These are phyloP conservation scores for Coturnix japonica DNA, from an alignment of 2,113 vertebrate species.

Conservation along the genomic window DNA sequence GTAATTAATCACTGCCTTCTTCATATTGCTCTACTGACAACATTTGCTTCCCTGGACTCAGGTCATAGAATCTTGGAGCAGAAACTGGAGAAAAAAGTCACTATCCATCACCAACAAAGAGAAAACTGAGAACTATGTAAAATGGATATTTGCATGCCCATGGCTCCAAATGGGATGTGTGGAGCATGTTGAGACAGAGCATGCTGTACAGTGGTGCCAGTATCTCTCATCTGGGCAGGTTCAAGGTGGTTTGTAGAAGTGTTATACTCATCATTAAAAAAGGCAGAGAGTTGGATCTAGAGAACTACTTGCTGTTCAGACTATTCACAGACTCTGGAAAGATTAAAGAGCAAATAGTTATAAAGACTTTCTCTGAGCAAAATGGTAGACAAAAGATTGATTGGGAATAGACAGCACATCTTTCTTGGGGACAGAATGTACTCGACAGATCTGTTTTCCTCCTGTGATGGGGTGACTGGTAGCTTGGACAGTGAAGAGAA, in stretches of 20 bases:
- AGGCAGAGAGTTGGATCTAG: not conserved
- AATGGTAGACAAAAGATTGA: not conserved
- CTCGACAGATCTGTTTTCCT: not conserved
- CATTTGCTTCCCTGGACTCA: not conserved
- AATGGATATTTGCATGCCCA: not conserved
- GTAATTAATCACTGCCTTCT: not conserved
- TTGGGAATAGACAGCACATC: not conserved
- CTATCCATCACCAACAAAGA: not conserved
- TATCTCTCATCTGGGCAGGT: not conserved
- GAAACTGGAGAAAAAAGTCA: not conserved
- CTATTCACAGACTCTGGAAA: not conserved
- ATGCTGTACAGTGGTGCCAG: not conserved
- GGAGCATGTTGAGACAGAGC: not conserved
- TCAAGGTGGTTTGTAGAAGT: not conserved
- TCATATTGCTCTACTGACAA: not conserved
- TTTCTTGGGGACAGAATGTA: not conserved
- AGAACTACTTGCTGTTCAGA: not conserved
- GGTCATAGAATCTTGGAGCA: not conserved
- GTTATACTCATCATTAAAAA: not conserved
- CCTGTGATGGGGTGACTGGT: not conserved
- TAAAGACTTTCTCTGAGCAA: constrained; percentile 7
- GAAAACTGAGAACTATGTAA: not conserved
- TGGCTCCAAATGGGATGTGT: not conserved
- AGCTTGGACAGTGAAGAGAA: not conserved
- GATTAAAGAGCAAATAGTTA: not conserved